Base-by-base conservation (phyloP, 1,140 invertebrate species). In the Hydropsyche tenuis region DNA sequence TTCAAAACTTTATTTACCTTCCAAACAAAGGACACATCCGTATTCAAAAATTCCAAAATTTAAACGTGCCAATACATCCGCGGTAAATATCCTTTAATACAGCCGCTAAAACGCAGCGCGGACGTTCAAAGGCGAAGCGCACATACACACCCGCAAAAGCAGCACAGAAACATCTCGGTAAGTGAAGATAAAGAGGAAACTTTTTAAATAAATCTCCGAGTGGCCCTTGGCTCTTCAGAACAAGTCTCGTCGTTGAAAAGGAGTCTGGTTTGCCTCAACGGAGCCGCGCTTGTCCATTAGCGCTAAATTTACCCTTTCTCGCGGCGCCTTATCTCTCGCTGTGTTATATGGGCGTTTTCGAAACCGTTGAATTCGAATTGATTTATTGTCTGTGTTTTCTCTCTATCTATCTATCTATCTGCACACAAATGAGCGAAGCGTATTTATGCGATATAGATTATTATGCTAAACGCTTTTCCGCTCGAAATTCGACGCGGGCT, bases 181-280 rank as follows among this genome's bases (percentile, higher is more conserved):
- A 60, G 74, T 72, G 69, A 45, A 72, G 74, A 75, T 75, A 75
- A 75, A 75, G 74, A 48, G 62, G 43, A 72, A 75, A 75, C 74
- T 75, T 75, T 75, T 75, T 68, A 75, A 75, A 75, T 75, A 75
- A 75, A 75, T 75, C 74, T 72, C 56, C 69, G 56, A 75, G 74
- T 75, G 69, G 69, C 74, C 69, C 63, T 68, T 65, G 71, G 69
- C 51, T 75, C 63, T 75, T 72, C 69, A 73, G 20, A 65, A 37
- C 30, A 37, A 73, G 37, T 70, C 71, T 73, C 71, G 16, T 73
- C 20, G 37, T 22, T 70, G 68, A 70, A 70, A 48, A 68, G 65
- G 68, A 70, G 68, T 56, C 68, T 70, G 68, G 23, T 56, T 56
- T 37, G 16, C 68, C 23, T 70, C 68, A 56, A 45, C 51, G 16